Evolutionary conservation across 53 echinoderm and acorn worm species (phyloP).

Genomic region (Holothuria scabra): DNA sequence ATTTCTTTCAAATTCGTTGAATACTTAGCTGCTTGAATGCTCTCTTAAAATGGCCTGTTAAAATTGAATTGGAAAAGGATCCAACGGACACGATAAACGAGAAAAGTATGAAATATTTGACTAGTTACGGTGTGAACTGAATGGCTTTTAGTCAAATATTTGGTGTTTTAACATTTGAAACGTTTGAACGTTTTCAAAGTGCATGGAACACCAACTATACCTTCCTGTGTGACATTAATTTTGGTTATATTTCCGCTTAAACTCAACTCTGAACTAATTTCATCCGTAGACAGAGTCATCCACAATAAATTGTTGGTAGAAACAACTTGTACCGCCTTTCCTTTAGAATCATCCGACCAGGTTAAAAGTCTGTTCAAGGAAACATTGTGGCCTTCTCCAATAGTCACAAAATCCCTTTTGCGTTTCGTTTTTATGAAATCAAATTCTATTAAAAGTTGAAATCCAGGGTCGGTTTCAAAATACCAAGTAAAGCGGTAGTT

Average conservation of each 20-base stretch:
- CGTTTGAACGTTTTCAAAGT: too few species aligned
- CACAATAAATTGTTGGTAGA: background rate
- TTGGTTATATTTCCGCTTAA: background rate
- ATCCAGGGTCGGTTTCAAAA: background rate
- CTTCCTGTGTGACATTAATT: background rate
- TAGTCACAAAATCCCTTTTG: slow-evolving; percentile 2
- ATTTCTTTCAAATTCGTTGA: too few species aligned
- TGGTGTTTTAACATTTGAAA: too few species aligned
- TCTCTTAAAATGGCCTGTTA: too few species aligned
- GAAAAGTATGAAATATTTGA: too few species aligned
- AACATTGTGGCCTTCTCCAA: background rate
- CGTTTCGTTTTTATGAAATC: background rate
- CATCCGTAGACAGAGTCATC: background rate
- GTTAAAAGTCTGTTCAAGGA: background rate
- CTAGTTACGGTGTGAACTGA: too few species aligned
- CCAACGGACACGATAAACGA: too few species aligned
- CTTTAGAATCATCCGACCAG: background rate
- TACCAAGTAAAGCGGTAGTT: slow-evolving; percentile 5
- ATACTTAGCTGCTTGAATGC: too few species aligned
- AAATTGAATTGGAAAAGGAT: too few species aligned
- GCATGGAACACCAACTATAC: background rate
- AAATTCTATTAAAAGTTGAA: background rate
- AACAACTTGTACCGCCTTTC: background rate
- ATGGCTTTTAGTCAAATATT: too few species aligned
- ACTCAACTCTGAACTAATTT: too few species aligned